Conservation (phyloP, 1,140 invertebrate species). For the Pogonomyrmex barbatus region DNA sequence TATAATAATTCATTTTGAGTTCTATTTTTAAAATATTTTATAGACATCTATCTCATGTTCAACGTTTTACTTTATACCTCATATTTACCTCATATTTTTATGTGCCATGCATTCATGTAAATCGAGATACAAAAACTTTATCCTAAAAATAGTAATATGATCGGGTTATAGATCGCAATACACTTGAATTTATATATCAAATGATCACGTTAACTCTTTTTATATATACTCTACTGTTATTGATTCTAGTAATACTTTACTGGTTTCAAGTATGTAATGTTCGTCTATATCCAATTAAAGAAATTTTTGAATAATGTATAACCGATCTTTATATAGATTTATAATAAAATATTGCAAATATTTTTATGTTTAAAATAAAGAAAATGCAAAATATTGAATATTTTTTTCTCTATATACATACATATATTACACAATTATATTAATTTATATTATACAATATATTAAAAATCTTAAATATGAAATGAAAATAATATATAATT, state of each 20-base stretch:
- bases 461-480: neutral
- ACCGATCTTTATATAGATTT: conserved; percentile 14
- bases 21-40: neutral
- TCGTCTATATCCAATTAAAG: conserved; percentile 73
- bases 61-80: neutral
- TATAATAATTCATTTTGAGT: conserved; percentile 4
- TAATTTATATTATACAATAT: too few relatives aligned
- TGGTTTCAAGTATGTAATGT: conserved; percentile 82
- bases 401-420: neutral
- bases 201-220: conserved; percentile 80
- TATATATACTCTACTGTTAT: conserved; percentile 77
- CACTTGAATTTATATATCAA: conserved; percentile 49
- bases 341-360: conserved; percentile 29
- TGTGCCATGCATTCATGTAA: neutral
- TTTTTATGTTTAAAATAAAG: conserved; percentile 46
- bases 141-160: neutral
- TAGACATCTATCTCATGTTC: neutral
- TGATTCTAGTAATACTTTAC: conserved; percentile 79
- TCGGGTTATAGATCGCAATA: conserved; percentile 13
- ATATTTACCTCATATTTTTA: neutral
- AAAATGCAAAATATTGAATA: neutral
- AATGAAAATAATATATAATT: conserved; percentile 13
- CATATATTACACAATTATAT: conserved; percentile 25
- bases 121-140: neutral
- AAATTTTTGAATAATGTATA: conserved; percentile 78